A percentile compares a stretch with the other conserved stretches of the same genome.
Conservation (phyloP, 2,888 invertebrate genomes). For the Pediacus dermestoides region DNA sequence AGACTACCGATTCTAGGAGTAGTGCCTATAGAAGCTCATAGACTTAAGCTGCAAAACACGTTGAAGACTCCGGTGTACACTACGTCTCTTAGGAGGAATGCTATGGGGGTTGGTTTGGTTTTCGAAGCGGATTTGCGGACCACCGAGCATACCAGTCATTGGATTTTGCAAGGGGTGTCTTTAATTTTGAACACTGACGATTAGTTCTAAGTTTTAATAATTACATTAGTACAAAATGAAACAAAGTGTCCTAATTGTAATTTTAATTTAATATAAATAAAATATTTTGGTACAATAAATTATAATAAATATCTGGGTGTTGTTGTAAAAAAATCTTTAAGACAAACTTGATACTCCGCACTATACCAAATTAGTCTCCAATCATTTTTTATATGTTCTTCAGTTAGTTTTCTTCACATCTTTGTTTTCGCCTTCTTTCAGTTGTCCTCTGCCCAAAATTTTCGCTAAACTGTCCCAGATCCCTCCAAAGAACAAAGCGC, state of each 20-base stretch:
- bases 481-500: conserved; percentile 95
- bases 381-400: conserved; percentile 31
- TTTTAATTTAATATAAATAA: conserved; percentile 24
- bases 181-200: conserved; percentile 84
- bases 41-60: conserved; percentile 84
- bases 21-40: conserved; percentile 79
- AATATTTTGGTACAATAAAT: conserved; percentile 28
- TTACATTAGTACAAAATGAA: no score
- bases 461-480: conserved; percentile 96
- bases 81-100: conserved; percentile 80
- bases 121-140: conserved; percentile 87
- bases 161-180: conserved; percentile 88
- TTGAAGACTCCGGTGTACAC: conserved; percentile 86
- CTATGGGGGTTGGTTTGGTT: conserved; percentile 88
- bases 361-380: conserved; percentile 33
- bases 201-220: no score
- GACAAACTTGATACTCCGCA: conserved; percentile 40
- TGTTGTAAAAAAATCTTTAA: conserved; percentile 12
- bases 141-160: conserved; percentile 78
- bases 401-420: conserved; percentile 82
- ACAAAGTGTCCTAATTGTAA: no score
- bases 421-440: conserved; percentile 72
- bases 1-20: conserved; percentile 81
- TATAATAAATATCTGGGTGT: conserved; percentile 8
- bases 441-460: conserved; percentile 77